Evolutionary conservation across 2,113 vertebrate genomes (phyloP), one percentile per base, ranked within the genome.

Genomic region (Colistium nudipinnis): DNA sequence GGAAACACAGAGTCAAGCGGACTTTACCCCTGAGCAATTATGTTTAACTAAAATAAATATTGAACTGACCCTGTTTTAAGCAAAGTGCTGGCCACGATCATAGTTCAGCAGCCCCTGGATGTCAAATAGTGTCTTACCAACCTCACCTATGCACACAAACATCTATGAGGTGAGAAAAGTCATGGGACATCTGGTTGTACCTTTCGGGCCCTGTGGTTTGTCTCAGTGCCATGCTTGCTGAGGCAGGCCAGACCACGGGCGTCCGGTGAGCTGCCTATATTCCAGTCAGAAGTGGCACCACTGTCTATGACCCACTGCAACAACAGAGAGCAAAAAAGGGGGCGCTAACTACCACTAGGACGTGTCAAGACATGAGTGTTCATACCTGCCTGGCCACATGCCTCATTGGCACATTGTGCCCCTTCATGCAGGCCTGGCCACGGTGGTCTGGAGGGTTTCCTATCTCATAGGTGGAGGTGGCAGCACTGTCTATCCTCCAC

Each of bases 401-500:
- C 52, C 13, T 93, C 96, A 98, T 97, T 69, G 93, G 69, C 89
- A 98, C 87, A 27, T 76, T 90, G 65, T 98, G 96, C 70, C 79
- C 95, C 95, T 90, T 95, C 98, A 99, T 96, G 93, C 97, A 98
- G 88, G 81, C 90, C 87, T 94, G 95, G 89, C 97, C 96, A 19
- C 97, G 96, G 87, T 95, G 83, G 86, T 99, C 97, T 62, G 97
- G 97, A 71, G 96, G 72, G 83, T 92, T 99, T 89, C 97, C 98
- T 92, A 99, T 94, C 91, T 99, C 97, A 92, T 98, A 98, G 25
- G 94, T 87, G 83, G 96, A 98, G 41, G 97, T 99, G 36, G 97
- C 97, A 61, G 96, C 97, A 91, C 98, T 99, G 97, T 99, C 98
- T 96, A 99, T 96, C 89, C 94, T 96, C 98, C 97, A 99, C 98